These are phyloP conservation scores for Aythya baeri DNA, from an alignment of 2,113 vertebrate species.

Conservation along the genomic window DNA sequence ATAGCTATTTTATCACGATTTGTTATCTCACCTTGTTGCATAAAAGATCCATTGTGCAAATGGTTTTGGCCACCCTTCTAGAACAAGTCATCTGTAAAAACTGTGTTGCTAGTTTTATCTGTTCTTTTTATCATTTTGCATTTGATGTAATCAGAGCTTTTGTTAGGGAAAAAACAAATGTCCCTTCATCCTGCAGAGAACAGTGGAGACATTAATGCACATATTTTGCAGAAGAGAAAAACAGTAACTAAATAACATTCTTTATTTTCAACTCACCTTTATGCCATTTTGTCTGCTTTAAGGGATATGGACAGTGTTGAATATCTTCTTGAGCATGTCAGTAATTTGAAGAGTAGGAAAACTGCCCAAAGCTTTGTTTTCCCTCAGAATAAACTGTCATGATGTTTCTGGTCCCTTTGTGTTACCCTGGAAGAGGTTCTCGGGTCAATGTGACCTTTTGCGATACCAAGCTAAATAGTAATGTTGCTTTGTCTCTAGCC, in stretches of 20 bases:
- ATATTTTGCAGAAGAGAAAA: not conserved
- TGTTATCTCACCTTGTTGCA: not conserved
- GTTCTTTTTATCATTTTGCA: not conserved
- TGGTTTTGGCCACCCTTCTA: slow-evolving; percentile 6
- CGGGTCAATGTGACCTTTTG: not conserved
- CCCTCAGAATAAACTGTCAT: not conserved
- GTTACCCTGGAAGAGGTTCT: slow-evolving; percentile 8
- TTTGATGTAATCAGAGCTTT: slow-evolving; percentile 10
- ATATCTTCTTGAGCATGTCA: not conserved
- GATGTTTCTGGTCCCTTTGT: not conserved
- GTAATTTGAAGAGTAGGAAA: slow-evolving; percentile 1
- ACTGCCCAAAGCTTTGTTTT: not conserved
- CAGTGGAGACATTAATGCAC: not conserved
- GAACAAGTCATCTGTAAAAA: slow-evolving; percentile 27
- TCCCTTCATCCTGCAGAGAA: not conserved
- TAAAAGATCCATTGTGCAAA: not conserved
- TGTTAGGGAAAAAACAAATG: not conserved
- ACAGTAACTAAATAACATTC: not conserved
- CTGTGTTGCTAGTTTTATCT: not conserved
- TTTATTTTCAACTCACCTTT: not conserved
- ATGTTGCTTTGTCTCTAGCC: not conserved
- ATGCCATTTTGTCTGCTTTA: not conserved
- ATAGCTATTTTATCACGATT: not conserved
- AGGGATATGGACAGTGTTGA: not conserved
- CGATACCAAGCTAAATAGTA: not conserved